These are phyloP conservation scores for Fulica atra DNA, from an alignment of 2,113 vertebrate genomes.

Conservation along the genomic window DNA sequence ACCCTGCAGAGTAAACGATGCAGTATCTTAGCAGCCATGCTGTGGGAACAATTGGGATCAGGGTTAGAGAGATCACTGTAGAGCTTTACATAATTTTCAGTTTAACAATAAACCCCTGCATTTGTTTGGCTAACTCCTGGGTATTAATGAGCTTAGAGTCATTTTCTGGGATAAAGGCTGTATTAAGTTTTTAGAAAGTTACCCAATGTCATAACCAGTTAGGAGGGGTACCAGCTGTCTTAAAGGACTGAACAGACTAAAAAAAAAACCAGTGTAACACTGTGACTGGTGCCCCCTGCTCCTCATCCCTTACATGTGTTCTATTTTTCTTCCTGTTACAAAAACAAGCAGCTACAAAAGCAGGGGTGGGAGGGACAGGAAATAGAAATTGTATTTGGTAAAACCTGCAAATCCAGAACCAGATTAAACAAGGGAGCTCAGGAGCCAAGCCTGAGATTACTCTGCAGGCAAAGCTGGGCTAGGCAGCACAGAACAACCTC, in stretches of 20 bases:
- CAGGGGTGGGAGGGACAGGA: not conserved
- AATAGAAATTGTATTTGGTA: not conserved
- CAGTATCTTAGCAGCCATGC: not conserved
- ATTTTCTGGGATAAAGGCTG: not conserved
- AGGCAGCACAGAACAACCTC: not conserved
- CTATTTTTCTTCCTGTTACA: not conserved
- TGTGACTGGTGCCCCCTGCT: not conserved
- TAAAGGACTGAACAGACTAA: not conserved
- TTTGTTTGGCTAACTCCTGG: not conserved
- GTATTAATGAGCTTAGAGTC: not conserved
- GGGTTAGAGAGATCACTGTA: not conserved
- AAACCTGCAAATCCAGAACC: not conserved
- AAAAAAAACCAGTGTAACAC: not conserved
- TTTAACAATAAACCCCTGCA: not conserved
- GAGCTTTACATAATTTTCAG: not conserved
- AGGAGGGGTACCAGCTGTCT: not conserved
- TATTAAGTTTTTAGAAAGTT: not conserved
- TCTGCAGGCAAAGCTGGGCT: not conserved
- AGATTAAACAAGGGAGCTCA: not conserved
- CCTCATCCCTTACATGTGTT: accelerated
- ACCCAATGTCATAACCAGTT: not conserved
- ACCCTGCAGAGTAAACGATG: not conserved
- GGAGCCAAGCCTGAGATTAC: not conserved
- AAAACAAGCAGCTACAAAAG: not conserved
- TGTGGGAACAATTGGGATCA: not conserved